Conservation (phyloP, 2,113 vertebrate genomes). For the Notiomystis cincta region DNA sequence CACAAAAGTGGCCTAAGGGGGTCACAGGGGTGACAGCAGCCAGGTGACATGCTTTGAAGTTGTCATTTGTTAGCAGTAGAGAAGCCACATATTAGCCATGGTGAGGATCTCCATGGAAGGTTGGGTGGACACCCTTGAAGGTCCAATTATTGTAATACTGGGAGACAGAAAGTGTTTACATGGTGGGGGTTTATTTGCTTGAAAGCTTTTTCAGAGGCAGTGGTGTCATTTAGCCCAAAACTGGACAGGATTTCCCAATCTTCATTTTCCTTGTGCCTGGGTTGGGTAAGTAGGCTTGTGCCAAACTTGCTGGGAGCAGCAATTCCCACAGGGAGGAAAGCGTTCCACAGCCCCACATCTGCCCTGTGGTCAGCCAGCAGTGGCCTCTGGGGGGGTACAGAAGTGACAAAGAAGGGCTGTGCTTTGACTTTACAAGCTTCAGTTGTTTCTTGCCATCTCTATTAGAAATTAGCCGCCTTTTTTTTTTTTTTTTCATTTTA, state of each 20-base stretch:
- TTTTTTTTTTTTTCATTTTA: constrained; percentile 52
- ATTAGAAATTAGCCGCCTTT: not conserved
- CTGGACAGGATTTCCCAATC: not conserved
- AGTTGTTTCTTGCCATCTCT: not conserved
- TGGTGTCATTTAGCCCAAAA: not conserved
- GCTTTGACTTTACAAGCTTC: constrained; percentile 18
- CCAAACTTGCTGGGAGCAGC: not conserved
- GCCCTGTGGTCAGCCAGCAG: not conserved
- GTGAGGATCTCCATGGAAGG: not conserved
- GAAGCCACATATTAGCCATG: not conserved
- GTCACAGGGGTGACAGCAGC: not conserved
- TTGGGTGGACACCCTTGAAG: not conserved
- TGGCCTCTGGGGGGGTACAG: not conserved
- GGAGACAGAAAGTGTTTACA: not conserved
- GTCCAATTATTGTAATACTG: not conserved
- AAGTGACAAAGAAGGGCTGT: not conserved
- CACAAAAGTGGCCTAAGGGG: not conserved
- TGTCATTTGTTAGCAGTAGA: not conserved
- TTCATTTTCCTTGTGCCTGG: not conserved
- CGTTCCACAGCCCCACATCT: not conserved
- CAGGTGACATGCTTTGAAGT: not conserved
- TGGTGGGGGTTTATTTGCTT: not conserved
- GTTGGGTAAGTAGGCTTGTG: not conserved
- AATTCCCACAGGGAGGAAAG: not conserved
- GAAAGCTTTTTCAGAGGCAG: not conserved